Conservation (phyloP, 2,888 invertebrate species). For the Dexiosoma caninum region DNA sequence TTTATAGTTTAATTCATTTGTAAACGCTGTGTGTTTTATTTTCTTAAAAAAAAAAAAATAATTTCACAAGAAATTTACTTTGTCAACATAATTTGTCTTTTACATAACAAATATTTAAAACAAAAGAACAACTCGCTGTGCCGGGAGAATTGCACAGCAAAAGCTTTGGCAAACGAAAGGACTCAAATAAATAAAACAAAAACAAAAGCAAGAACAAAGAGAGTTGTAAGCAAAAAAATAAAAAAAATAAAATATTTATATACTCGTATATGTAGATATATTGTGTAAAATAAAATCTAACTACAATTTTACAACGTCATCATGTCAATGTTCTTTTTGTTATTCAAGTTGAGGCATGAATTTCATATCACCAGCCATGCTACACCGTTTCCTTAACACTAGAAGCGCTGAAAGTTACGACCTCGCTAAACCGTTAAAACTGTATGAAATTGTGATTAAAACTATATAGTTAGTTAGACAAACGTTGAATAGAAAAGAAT, state of each 20-base stretch:
- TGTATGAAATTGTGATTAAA: too few species aligned
- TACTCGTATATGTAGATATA: too few species aligned
- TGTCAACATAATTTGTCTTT: constrained; percentile 58
- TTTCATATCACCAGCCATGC: background rate
- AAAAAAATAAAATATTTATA: too few species aligned
- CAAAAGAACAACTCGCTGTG: constrained; percentile 26
- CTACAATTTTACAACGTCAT: constrained; percentile 57
- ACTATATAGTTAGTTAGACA: too few species aligned
- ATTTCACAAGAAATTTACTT: constrained; percentile 54
- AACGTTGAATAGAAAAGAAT: too few species aligned
- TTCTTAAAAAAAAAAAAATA: background rate
- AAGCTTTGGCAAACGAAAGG: constrained; percentile 31
- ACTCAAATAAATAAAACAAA: constrained; percentile 16
- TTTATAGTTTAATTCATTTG: constrained; percentile 35
- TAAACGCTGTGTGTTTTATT: constrained; percentile 8
- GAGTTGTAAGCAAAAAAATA: too few species aligned
- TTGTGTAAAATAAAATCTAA: constrained; percentile 48
- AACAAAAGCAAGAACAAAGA: background rate
- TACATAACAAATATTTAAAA: constrained; percentile 38
- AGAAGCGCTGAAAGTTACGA: too few species aligned
- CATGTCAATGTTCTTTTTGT: constrained; percentile 43
- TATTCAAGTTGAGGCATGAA: background rate
- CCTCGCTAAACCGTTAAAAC: too few species aligned
- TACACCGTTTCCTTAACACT: constrained; percentile 14
- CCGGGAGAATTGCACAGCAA: constrained; percentile 15